Base-by-base conservation (phyloP, 2,113 vertebrate species). In the Alosa alosa region DNA sequence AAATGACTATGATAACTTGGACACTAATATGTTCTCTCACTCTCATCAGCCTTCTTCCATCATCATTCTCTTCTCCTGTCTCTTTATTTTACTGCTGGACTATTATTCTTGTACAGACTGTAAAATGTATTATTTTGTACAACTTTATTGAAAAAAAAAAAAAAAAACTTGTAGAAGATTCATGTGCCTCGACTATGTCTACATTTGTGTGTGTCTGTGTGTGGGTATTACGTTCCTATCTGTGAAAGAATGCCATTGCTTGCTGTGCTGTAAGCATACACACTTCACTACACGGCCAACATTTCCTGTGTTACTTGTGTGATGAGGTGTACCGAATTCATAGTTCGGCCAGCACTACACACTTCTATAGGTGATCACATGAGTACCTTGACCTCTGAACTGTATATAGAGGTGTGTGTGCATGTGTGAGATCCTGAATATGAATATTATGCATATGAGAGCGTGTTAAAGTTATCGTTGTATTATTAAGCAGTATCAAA, bases 71-170 rank as follows among this genome's bases (percentile, higher is more conserved):
- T 75, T 86, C 75, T 57, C 47, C 52, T 86, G 90, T 92, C 85
- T 86, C 92, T 93, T 92, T 96, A 95, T 95, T 95, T 96, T 95
- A 95, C 95, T 96, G 95, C 95, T 96, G 95, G 95, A 95, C 96
- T 96, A 96, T 96, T 96, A 96, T 96, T 97, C 96, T 96, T 97
- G 96, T 97, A 97, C 96, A 97, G 95, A 97, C 95, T 97, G 96
- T 97, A 97, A 97, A 96, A 97, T 97, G 96, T 96, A 97, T 97
- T 96, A 97, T 97, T 97, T 97, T 97, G 96, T 97, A 97, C 95
- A 97, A 96, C 96, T 97, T 97, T 96, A 97, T 96, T 96, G 96
- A 97, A 94, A 92, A 95, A 92, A 97, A n/a, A n/a, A 95, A 93
- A 92, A 95, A 93, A 92, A 93, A 44, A 96, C 96, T 96, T 96